These are phyloP conservation scores for Tetraneura akinire DNA, from an alignment of 1,140 invertebrate genomes.

Conservation along the genomic window DNA sequence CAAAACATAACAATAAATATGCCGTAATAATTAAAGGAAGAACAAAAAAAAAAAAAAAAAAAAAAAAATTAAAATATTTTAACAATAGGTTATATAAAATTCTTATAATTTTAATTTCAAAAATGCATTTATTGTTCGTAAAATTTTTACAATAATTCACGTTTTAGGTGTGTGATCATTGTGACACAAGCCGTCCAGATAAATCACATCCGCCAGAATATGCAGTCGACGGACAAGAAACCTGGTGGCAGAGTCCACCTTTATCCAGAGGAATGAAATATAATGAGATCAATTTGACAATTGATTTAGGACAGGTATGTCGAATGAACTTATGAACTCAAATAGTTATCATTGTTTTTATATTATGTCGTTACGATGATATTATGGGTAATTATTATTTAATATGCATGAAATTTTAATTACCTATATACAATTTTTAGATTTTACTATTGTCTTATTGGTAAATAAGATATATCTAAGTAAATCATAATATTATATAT, in stretches of 20 bases:
- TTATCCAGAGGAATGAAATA: conserved; percentile 95
- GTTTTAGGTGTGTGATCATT: conserved; percentile 88
- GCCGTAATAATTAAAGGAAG: background rate
- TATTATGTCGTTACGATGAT: too few species aligned
- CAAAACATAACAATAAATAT: background rate
- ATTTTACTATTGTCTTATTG: too few species aligned
- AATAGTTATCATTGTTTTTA: too few species aligned
- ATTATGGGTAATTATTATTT: too few species aligned
- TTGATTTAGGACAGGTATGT: conserved; percentile 90
- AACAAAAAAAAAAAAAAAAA: background rate
- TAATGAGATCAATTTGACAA: conserved; percentile 96
- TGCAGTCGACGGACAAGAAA: conserved; percentile 92
- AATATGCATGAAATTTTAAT: too few species aligned
- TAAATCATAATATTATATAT: too few species aligned
- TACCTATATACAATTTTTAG: too few species aligned
- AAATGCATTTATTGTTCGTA: background rate
- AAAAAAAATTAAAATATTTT: too few species aligned
- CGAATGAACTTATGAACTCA: too few species aligned
- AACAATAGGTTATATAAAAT: too few species aligned
- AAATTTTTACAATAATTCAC: background rate
- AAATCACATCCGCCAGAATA: conserved; percentile 84
- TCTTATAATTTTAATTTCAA: background rate
- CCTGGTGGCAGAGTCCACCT: conserved; percentile 97
- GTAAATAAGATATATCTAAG: too few species aligned
- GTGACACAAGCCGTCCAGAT: conserved; percentile 73